Evolutionary conservation across 2,797 vertebrate genomes (phyloP), one percentile per base, ranked within the genome.

Genomic region (Silurus aristotelis): DNA sequence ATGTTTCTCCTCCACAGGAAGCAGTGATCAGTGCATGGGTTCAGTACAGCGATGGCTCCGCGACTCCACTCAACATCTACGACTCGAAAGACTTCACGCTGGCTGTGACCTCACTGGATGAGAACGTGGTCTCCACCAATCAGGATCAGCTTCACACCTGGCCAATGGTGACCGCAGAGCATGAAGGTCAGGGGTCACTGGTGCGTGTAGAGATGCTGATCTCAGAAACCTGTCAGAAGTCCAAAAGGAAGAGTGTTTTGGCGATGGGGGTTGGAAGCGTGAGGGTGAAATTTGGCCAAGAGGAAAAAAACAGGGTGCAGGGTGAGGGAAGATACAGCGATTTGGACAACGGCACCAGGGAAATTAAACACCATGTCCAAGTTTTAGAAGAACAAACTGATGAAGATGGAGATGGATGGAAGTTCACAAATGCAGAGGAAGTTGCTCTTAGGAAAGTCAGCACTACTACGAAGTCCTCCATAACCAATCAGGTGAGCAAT

Each of bases 141-240:
- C 92, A 97, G 89, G 94, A 93, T 75, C 91, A 91, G 0, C 91
- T 92, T 83, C 95, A 96, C 58, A 93, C 89, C n/a, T 97, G 97
- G 97, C 97, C 98, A 0, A 88, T 93, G 0, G 93, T 99, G 6
- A 94, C 97, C 70, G 98, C 97, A 0, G 97, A 99, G 90, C 96
- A 96, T 0, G 96, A 99, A 7, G 98, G 98, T 17, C 97, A 98
- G 87, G 98, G 98, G 6, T 90, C 95, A 0, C 92, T 99, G 82
- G 94, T 99, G 31, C 97, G 96, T 55, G 94, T 98, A 0, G 98
- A 99, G 90, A 96, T 99, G 96, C 94, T 97, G 68, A 99, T 99
- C 90, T 97, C 98, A 0, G 97, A 99, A 82, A 94, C 95, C 0
- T 99, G 98, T 84, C 98, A 99, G 94, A 99, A 99, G 89, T 97